Conservation (phyloP, 1,140 invertebrate species). For the Panagrolaimus sp. region DNA sequence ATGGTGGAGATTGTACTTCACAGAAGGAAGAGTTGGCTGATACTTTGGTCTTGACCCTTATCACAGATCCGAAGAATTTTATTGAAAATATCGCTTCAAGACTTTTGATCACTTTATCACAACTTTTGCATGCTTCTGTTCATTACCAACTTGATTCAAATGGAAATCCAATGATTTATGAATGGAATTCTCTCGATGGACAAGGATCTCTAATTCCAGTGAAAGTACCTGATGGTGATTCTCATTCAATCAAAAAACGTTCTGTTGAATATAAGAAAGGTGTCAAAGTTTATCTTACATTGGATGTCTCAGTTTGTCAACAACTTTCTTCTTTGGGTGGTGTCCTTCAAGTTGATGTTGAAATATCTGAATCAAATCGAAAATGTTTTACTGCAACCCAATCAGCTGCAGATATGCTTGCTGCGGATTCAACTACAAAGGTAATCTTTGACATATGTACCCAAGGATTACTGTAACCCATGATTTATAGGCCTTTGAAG, state of each 20-base stretch:
- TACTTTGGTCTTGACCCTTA: neutral
- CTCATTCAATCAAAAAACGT: no score
- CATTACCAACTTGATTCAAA: neutral
- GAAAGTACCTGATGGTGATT: no score
- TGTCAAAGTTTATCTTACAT: neutral
- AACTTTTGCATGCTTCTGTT: neutral
- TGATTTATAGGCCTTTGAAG: no score
- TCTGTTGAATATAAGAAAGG: no score
- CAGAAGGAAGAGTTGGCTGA: neutral
- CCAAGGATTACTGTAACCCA: no score
- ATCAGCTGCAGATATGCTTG: neutral
- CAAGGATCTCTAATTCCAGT: neutral
- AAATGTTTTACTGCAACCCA: neutral
- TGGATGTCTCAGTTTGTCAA: slow-evolving; percentile 3
- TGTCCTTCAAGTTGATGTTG: neutral
- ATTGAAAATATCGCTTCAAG: neutral
- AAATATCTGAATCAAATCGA: neutral
- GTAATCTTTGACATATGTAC: no score
- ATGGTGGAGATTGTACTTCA: slow-evolving; percentile 20
- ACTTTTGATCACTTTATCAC: neutral
- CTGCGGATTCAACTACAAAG: neutral
- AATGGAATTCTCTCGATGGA: neutral
- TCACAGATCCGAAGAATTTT: neutral
- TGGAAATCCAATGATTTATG: slow-evolving; percentile 3
- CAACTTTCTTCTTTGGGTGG: neutral